Percentiles rank a stretch among this genome's conserved stretches.
Evolutionary conservation across 2,113 vertebrate species (phyloP).

Genomic region (Daboia siamensis): DNA sequence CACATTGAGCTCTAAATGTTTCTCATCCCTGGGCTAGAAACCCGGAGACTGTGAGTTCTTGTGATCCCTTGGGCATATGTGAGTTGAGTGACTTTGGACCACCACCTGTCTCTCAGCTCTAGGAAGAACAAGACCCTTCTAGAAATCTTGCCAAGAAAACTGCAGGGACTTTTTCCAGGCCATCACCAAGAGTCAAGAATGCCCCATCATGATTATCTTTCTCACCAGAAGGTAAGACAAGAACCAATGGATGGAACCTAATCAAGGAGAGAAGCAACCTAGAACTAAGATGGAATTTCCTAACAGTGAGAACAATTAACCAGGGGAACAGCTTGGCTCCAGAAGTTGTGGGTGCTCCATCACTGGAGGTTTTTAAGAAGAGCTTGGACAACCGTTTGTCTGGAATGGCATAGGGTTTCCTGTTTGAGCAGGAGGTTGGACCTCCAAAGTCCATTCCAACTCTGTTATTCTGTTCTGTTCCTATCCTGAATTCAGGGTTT

Average conservation of each 20-base stretch:
- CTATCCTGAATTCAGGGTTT: not conserved
- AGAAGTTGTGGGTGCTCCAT: too few species aligned
- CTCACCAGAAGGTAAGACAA: not conserved
- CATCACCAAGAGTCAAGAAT: not conserved
- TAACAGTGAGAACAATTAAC: not conserved
- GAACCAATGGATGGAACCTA: not conserved
- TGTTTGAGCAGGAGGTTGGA: not conserved
- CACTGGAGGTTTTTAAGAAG: not conserved
- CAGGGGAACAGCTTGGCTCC: too few species aligned
- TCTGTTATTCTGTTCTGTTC: not conserved
- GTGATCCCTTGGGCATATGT: not conserved
- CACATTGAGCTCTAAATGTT: not conserved
- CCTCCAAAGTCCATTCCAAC: not conserved
- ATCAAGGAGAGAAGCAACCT: not conserved
- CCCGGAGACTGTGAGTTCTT: not conserved
- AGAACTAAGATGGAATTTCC: not conserved
- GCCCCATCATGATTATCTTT: not conserved
- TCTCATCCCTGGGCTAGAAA: not conserved
- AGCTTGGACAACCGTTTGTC: not conserved
- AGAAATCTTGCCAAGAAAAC: not conserved
- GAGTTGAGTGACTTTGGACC: not conserved
- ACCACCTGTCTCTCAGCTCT: not conserved
- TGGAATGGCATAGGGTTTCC: not conserved
- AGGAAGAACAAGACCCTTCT: not conserved
- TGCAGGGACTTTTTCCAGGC: not conserved